Evolutionary conservation across 1,140 invertebrate genomes (phyloP).

Genomic region (Cotesia glomerata): DNA sequence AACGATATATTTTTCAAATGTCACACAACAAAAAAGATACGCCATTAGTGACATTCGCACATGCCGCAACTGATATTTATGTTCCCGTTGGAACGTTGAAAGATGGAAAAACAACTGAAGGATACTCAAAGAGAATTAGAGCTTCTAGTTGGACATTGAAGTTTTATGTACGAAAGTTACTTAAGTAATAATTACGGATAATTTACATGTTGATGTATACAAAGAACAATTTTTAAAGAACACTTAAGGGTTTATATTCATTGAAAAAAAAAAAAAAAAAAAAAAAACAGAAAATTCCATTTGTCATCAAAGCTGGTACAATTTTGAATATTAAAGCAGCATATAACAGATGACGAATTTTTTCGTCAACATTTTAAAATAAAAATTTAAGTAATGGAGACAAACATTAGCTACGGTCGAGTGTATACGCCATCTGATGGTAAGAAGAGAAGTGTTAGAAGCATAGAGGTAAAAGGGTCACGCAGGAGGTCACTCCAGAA

Average conservation of each 20-base stretch:
- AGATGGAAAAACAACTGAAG: conserved; percentile 26
- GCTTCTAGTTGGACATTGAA: conserved; percentile 8
- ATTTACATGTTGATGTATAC: background rate
- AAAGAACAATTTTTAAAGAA: background rate
- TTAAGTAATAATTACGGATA: background rate
- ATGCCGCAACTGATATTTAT: conserved; percentile 33
- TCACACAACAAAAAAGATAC: conserved; percentile 28
- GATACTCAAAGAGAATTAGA: conserved; percentile 22
- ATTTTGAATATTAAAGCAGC: no score
- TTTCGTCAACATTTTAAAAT: no score
- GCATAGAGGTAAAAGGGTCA: conserved; percentile 54
- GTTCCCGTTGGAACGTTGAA: conserved; percentile 21
- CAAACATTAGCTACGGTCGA: background rate
- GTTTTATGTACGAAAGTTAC: conserved; percentile 10
- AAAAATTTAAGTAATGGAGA: no score
- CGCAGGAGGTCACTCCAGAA: conserved; percentile 55
- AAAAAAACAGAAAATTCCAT: no score
- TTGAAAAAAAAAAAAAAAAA: no score
- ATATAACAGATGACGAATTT: no score
- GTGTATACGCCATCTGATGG: background rate
- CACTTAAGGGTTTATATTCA: no score
- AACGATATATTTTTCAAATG: conserved; percentile 30
- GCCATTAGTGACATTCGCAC: conserved; percentile 37
- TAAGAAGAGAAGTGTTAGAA: conserved; percentile 26
- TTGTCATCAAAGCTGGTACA: no score